Evolutionary conservation across 2,888 invertebrate species (phyloP), one percentile per base, ranked within the genome.

Genomic region (Timema podura): DNA sequence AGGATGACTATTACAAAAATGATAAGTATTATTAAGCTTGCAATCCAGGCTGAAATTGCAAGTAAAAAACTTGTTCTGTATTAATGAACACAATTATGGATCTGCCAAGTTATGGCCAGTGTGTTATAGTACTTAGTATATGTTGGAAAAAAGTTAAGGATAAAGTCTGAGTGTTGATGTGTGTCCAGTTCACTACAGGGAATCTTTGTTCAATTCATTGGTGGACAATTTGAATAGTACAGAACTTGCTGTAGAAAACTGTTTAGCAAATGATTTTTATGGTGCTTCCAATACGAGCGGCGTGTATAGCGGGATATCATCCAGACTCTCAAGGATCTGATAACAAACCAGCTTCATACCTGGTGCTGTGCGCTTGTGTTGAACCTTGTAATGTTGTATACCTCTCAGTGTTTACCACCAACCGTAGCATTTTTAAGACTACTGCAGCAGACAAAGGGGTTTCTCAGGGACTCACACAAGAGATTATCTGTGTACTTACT

Each of bases 261-360:
- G 9, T 6, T 15, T 54, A 57, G 1, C 57, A n/a, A 57, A 57
- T n/a, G 9, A 15, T 9, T 13, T 13, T 57, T 0, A 57, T 57
- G 0, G 3, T 57, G 57, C 0, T 57, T 57, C 57, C 15, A 57
- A 57, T n/a, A 57, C n/a, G 57, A 57, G 2, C n/a, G 57, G 57
- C 57, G 57, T 13, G 15, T 57, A 13, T 57, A 57, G 57, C n/a
- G 57, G 15, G 15, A 6, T 57, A 1, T 11, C 57, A n/a, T 57
- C 30, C 57, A 57, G 57, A 30, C 10, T 30, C 30, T 57, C n/a
- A 57, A n/a, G 57, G 57, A 57, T 57, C 8, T 57, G n/a, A 30
- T 57, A 57, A n/a, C 15, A 57, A n/a, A 57, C 57, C 57, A 57
- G 15, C 57, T n/a, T 49, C 51, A 49, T 49, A 49, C 57, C 57